Evolutionary conservation across 2,113 vertebrate species (phyloP).

Genomic region (Eulemur rufifrons): DNA sequence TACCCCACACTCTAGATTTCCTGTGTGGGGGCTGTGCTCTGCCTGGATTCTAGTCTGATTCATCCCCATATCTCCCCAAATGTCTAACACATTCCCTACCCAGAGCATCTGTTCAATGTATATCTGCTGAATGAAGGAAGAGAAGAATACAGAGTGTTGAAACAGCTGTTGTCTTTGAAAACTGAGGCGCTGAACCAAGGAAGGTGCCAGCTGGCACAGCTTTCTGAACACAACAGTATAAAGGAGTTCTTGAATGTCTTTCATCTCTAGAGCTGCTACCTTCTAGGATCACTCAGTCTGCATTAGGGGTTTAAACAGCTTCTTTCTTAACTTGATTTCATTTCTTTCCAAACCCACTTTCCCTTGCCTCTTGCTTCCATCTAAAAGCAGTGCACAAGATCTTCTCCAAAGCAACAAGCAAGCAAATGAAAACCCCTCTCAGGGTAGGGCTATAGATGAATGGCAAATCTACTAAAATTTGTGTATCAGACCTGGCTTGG

Average conservation of each 20-base stretch:
- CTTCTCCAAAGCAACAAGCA: neutral
- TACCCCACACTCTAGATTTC: neutral
- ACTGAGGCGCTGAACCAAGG: constrained; percentile 25
- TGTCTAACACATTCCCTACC: constrained; percentile 59
- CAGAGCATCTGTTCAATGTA: constrained; percentile 59
- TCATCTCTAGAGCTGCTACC: neutral
- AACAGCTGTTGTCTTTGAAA: constrained; percentile 59
- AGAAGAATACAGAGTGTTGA: constrained; percentile 16
- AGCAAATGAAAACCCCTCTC: neutral
- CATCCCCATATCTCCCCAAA: constrained; percentile 18
- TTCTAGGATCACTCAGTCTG: neutral
- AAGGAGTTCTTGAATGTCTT: constrained; percentile 27
- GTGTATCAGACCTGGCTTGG: neutral
- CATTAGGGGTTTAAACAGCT: neutral
- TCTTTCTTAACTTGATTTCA: neutral
- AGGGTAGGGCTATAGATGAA: neutral
- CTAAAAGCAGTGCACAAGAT: neutral
- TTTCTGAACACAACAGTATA: neutral
- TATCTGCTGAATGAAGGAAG: constrained; percentile 61
- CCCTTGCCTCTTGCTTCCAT: neutral
- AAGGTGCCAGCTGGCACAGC: neutral
- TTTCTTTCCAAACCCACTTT: neutral
- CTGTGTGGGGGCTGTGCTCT: neutral
- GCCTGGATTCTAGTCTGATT: constrained; percentile 36
- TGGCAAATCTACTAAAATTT: neutral